A percentile compares a stretch with the other conserved stretches of the same genome.
Conservation (phyloP, 2,888 invertebrate species). For the Dasysyrphus albostriatus region DNA sequence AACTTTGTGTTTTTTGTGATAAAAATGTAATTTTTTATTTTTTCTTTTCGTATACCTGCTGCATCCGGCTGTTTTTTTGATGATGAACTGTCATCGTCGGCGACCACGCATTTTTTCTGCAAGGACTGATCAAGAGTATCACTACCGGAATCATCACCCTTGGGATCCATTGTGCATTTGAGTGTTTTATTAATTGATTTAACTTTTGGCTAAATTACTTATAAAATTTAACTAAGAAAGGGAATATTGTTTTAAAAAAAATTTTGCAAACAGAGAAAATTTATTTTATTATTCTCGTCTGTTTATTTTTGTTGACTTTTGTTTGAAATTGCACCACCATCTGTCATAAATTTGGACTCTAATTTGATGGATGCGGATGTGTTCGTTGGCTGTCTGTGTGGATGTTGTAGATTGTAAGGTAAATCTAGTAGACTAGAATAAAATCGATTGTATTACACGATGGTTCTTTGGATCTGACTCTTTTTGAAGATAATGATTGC, state of each 20-base stretch:
- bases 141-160: constrained; percentile 81
- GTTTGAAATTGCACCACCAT: constrained; percentile 72
- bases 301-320: constrained; percentile 76
- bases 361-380: constrained; percentile 18
- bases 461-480: too few relatives aligned
- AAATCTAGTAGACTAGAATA: not conserved
- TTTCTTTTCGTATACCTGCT: constrained; percentile 66
- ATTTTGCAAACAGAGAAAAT: constrained; percentile 49
- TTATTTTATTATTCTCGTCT: constrained; percentile 65
- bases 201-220: constrained; percentile 55
- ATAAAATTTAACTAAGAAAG: constrained; percentile 66
- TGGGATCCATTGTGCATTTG: constrained; percentile 79
- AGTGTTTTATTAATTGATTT: constrained; percentile 27
- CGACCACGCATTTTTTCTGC: constrained; percentile 81
- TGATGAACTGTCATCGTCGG: constrained; percentile 76
- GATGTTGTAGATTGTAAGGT: not conserved
- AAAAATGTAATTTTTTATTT: constrained; percentile 28
- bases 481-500: too few relatives aligned
- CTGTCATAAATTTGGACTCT: constrained; percentile 55
- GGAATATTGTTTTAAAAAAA: constrained; percentile 50
- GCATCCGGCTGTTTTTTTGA: constrained; percentile 72
- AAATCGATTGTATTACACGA: too few relatives aligned
- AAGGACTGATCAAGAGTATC: constrained; percentile 81
- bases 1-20: constrained; percentile 1
- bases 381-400: constrained; percentile 8